Evolutionary conservation across 1,140 invertebrate species (phyloP).

Genomic region (Holcopasites calliopsidis): DNA sequence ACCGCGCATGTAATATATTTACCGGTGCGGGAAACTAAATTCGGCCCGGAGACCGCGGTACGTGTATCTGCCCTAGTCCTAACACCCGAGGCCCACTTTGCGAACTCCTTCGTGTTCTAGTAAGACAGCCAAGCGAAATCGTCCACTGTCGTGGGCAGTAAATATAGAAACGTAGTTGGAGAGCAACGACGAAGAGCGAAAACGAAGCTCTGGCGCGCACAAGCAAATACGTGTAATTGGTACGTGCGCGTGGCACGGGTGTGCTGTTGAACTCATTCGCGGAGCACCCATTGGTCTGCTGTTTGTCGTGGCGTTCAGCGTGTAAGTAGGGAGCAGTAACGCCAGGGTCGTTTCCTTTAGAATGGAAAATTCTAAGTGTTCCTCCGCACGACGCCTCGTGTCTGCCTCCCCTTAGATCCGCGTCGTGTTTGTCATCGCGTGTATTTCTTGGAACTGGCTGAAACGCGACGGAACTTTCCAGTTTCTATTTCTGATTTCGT

Average conservation of each 20-base stretch:
- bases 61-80: slow-evolving; percentile 10
- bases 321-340: neutral
- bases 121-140: slow-evolving; percentile 3
- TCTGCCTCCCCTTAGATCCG: too few species aligned
- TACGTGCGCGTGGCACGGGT: too few species aligned
- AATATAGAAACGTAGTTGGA: slow-evolving; percentile 12
- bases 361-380: slow-evolving; percentile 3
- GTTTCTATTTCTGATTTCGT: too few species aligned
- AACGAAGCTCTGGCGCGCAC: slow-evolving; percentile 44
- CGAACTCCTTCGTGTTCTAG: slow-evolving; percentile 32
- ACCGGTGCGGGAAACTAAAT: slow-evolving; percentile 2
- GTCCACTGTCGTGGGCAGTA: neutral
- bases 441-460: neutral
- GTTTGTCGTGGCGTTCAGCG: too few species aligned
- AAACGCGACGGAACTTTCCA: too few species aligned
- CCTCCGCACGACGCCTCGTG: neutral
- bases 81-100: slow-evolving; percentile 48
- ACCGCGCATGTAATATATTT: neutral
- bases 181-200: too few species aligned
- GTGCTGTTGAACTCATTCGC: neutral
- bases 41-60: neutral
- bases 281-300: neutral
- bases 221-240: too few species aligned
- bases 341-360: neutral
- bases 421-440: neutral